These are phyloP conservation scores for Corythaixoides concolor DNA, from an alignment of 2,113 vertebrate species.

Conservation along the genomic window DNA sequence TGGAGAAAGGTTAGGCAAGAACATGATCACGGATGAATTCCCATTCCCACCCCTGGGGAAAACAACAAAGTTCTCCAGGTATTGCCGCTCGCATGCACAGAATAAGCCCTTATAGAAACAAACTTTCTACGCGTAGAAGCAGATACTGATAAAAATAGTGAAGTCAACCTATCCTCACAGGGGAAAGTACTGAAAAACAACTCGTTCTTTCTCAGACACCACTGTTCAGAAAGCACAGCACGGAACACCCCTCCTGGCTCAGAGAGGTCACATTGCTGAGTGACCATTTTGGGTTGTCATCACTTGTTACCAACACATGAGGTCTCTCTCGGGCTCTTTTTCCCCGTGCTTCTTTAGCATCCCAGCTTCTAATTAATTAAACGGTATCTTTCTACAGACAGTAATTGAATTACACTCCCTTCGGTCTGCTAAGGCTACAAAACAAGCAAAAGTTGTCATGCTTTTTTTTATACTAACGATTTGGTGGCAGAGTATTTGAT, in stretches of 20 bases:
- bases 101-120: background rate
- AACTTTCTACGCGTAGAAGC: background rate
- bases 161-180: background rate
- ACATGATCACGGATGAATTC: background rate
- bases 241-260: background rate
- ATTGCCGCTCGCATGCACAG: accelerated
- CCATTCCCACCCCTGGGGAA: background rate
- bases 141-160: background rate
- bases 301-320: constrained; percentile 49
- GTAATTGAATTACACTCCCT: background rate
- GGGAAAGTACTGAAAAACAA: background rate
- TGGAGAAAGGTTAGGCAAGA: background rate
- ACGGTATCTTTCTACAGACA: background rate
- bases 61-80: background rate
- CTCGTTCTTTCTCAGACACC: background rate
- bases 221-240: background rate
- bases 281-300: background rate
- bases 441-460: background rate
- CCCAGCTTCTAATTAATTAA: background rate
- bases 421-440: background rate
- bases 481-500: background rate
- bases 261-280: background rate
- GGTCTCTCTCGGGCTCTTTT: constrained; percentile 66
- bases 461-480: background rate
- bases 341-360: background rate